These are phyloP conservation scores for Dioctria linearis DNA, from an alignment of 2,888 invertebrate genomes.

Conservation along the genomic window DNA sequence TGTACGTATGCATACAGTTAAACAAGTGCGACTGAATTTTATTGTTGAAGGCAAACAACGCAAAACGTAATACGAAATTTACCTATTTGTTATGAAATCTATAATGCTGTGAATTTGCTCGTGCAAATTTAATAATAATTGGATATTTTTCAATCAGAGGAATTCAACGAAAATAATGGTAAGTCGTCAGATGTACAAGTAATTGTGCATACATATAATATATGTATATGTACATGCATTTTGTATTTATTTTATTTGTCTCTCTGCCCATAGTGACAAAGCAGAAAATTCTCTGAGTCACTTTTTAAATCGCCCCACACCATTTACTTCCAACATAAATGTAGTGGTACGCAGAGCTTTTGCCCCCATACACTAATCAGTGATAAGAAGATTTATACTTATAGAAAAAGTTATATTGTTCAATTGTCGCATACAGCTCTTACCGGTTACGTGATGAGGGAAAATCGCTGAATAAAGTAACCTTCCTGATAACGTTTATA, in stretches of 20 bases:
- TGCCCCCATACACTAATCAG: not conserved
- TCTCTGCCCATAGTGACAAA: slow-evolving; percentile 11
- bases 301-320: not conserved
- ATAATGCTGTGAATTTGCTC: too few species aligned
- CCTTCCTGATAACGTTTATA: slow-evolving; percentile 16
- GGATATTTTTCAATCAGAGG: not conserved
- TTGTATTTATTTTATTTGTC: not conserved
- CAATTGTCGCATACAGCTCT: not conserved
- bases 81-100: too few species aligned
- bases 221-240: not conserved
- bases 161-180: slow-evolving; percentile 26
- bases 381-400: slow-evolving; percentile 5
- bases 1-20: slow-evolving; percentile 3
- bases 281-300: slow-evolving; percentile 41
- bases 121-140: too few species aligned
- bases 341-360: slow-evolving; percentile 16
- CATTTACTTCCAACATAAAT: not conserved
- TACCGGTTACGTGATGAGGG: not conserved
- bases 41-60: not conserved
- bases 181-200: slow-evolving; percentile 13
- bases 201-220: too few species aligned
- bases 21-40: slow-evolving; percentile 7
- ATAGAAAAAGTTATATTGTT: slow-evolving; percentile 9
- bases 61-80: not conserved
- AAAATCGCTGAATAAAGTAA: not conserved